These are phyloP conservation scores for Sialia sialis DNA, from an alignment of 2,113 vertebrate genomes.

Conservation along the genomic window DNA sequence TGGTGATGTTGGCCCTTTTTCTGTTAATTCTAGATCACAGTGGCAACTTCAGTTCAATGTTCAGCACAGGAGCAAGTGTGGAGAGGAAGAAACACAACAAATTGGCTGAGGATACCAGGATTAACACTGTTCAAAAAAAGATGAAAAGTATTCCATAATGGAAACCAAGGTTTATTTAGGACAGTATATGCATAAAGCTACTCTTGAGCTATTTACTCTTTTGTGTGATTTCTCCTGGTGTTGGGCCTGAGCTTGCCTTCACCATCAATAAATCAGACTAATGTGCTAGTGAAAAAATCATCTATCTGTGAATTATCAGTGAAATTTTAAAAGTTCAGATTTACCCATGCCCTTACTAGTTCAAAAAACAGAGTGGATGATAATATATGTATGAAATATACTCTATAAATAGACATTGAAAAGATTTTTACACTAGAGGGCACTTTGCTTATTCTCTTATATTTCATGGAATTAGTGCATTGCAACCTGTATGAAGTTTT, in stretches of 20 bases:
- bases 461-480: background rate
- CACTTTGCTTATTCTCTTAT: background rate
- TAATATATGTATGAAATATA: background rate
- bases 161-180: background rate
- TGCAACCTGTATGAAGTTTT: background rate
- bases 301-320: background rate
- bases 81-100: background rate
- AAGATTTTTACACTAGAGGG: slow-evolving; percentile 12
- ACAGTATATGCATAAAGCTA: background rate
- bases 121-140: background rate
- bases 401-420: background rate
- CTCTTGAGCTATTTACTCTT: background rate
- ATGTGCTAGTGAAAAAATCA: background rate
- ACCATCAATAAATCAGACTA: background rate
- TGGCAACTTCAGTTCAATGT: background rate
- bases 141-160: background rate
- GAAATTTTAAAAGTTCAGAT: background rate
- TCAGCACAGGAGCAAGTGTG: background rate
- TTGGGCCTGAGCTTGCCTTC: background rate
- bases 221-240: background rate
- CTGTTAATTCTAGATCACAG: background rate
- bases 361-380: background rate
- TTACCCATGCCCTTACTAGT: background rate
- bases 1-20: background rate
- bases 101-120: background rate